phyloP scores from a whole-genome alignment of 2,113 vertebrate genomes.

The Tenrec ecaudatus region DNA sequence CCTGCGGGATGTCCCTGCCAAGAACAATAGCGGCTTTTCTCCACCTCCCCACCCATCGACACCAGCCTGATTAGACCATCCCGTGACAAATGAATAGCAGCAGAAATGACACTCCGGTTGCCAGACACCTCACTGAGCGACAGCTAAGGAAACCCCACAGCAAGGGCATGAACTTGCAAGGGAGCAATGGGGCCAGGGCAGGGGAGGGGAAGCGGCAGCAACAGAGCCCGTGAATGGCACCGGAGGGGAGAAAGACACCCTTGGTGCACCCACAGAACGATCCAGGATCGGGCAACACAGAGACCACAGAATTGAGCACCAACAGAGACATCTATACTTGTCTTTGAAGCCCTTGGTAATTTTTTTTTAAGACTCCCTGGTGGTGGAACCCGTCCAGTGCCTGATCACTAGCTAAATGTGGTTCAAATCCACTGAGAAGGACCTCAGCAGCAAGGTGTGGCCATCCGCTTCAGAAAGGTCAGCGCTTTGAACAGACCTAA shows the following conservation, averaged over 20 bases:
- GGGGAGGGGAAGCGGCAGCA: background rate
- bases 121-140: background rate
- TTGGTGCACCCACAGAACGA: background rate
- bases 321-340: background rate
- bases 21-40: constrained; percentile 83
- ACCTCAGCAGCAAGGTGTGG: background rate
- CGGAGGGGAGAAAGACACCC: background rate
- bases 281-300: background rate
- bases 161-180: background rate
- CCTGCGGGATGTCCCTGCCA: constrained; percentile 63
- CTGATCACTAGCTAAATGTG: background rate
- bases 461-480: background rate
- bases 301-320: background rate
- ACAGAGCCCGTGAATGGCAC: background rate
- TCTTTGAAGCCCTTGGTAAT: background rate
- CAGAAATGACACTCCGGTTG: constrained; percentile 38
- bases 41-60: constrained; percentile 65
- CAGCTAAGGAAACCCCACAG: background rate
- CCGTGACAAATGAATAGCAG: constrained; percentile 53
- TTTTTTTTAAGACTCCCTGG: background rate
- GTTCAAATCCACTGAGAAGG: background rate
- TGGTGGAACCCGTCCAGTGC: background rate
- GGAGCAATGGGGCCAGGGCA: background rate
- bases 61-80: constrained; percentile 59
- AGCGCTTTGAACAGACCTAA: background rate